Conservation (phyloP, 2,888 invertebrate species). For the Sinodicranocentrus sp. region DNA sequence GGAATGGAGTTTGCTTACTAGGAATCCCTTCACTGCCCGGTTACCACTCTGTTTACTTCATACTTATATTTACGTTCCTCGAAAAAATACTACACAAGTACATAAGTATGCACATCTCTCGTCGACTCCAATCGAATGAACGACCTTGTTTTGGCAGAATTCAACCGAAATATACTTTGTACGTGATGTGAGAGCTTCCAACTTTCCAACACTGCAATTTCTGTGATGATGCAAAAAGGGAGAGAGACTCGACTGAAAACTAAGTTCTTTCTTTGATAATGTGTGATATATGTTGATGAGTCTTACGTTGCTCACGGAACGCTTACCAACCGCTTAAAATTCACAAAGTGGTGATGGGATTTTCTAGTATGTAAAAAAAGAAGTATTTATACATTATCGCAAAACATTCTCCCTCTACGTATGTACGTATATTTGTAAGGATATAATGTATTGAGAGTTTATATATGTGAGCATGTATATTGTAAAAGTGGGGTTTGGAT, state of each 20-base stretch:
- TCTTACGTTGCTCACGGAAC: constrained; percentile 47
- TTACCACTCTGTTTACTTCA: neutral
- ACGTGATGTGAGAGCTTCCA: constrained; percentile 36
- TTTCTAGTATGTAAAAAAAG: constrained; percentile 16
- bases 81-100: constrained; percentile 10
- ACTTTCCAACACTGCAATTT: constrained; percentile 7
- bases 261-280: constrained; percentile 40
- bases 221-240: constrained; percentile 9
- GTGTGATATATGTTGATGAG: constrained; percentile 62
- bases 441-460: neutral
- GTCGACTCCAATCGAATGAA: constrained; percentile 31
- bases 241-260: neutral
- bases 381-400: constrained; percentile 38
- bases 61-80: neutral
- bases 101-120: neutral
- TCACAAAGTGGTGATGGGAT: constrained; percentile 50
- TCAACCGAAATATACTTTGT: constrained; percentile 52
- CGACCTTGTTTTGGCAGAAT: constrained; percentile 63
- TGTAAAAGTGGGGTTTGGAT: constrained; percentile 55
- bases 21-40: neutral
- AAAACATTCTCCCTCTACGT: neutral
- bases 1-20: no score
- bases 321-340: constrained; percentile 36
- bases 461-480: constrained; percentile 19
- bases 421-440: constrained; percentile 1